A percentile compares a stretch with the other conserved stretches of the same genome.
These are phyloP conservation scores for Perizoma affinitatum DNA, from an alignment of 2,888 invertebrate species.

Conservation along the genomic window DNA sequence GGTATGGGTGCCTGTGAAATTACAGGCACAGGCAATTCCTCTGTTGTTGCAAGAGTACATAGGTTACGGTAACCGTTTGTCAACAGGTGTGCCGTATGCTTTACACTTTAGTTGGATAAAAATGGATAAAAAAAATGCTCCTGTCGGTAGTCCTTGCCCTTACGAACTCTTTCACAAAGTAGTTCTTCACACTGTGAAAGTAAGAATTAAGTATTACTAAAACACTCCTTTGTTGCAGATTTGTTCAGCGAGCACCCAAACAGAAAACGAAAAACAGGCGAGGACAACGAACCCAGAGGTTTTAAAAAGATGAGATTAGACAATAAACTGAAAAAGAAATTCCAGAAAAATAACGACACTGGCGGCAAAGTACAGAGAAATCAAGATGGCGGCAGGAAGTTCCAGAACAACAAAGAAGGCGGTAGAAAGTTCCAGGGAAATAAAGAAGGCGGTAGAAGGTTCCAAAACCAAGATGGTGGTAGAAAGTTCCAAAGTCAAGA, in stretches of 20 bases:
- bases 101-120: too few relatives aligned
- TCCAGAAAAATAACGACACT: constrained; percentile 52
- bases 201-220: neutral
- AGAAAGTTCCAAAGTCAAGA: constrained; percentile 41
- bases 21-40: too few relatives aligned
- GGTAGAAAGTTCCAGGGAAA: constrained; percentile 33
- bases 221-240: constrained; percentile 50
- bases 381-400: constrained; percentile 23
- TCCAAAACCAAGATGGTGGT: constrained; percentile 35
- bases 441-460: constrained; percentile 41
- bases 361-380: constrained; percentile 33
- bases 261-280: constrained; percentile 63
- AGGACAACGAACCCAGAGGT: constrained; percentile 64
- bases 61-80: too few relatives aligned
- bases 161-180: too few relatives aligned
- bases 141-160: too few relatives aligned
- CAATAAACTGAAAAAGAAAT: constrained; percentile 71
- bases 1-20: too few relatives aligned
- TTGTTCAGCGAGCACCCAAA: constrained; percentile 63
- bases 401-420: constrained; percentile 33
- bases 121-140: too few relatives aligned
- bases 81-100: too few relatives aligned
- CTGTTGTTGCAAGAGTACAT: too few relatives aligned
- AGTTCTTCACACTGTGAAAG: neutral
- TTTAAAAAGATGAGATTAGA: constrained; percentile 77